Percentiles rank a stretch among this genome's conserved stretches.
Evolutionary conservation across 2,888 invertebrate genomes (phyloP).

Genomic region (Eugnorisma glareosa): DNA sequence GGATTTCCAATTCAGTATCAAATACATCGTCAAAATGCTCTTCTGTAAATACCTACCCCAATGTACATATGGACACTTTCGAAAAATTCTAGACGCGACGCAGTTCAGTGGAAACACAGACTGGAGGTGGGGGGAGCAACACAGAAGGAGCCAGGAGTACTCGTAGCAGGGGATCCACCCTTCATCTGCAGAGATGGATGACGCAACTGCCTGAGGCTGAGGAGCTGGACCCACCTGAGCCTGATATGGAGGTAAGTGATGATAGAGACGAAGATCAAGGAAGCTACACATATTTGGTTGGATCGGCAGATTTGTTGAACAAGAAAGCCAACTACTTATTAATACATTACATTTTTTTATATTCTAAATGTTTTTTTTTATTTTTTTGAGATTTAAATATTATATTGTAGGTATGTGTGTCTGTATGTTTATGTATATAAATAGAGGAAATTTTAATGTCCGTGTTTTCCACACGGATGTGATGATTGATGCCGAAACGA

Average conservation of each 20-base stretch:
- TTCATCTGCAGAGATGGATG: conserved; percentile 95
- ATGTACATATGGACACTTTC: neutral
- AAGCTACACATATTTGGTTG: neutral
- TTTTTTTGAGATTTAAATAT: too few species aligned
- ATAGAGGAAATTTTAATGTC: too few species aligned
- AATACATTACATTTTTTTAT: too few species aligned
- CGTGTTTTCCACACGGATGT: too few species aligned
- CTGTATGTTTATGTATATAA: too few species aligned
- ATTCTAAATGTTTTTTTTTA: too few species aligned
- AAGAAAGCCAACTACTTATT: too few species aligned
- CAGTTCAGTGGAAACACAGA: conserved; percentile 87
- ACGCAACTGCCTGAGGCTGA: conserved; percentile 93
- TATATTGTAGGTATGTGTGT: too few species aligned
- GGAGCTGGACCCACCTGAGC: conserved; percentile 88
- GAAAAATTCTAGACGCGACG: conserved; percentile 81
- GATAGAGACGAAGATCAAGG: neutral
- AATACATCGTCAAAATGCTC: neutral
- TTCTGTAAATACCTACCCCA: neutral
- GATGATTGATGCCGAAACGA: too few species aligned
- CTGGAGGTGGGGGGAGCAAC: conserved; percentile 83
- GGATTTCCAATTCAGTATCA: neutral
- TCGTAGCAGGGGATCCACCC: conserved; percentile 93
- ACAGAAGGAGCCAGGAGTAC: conserved; percentile 85
- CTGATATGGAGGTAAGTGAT: conserved; percentile 88
- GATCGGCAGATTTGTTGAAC: too few species aligned